phyloP scores from a whole-genome alignment of 2,113 vertebrate genomes.

The Rhea americana region DNA sequence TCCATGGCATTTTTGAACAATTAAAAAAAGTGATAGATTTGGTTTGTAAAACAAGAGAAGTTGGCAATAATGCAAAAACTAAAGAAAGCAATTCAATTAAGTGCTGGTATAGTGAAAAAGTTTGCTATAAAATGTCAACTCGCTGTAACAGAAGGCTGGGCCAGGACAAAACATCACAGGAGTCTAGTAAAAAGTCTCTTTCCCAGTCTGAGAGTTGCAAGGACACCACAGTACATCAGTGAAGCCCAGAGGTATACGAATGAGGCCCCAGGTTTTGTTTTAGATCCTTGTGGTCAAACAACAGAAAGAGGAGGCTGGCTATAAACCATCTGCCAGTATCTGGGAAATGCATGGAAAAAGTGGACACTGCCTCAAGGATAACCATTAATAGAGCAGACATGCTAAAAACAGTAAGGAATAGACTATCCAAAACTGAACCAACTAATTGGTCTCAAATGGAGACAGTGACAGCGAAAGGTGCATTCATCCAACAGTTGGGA shows the following conservation, averaged over 20 bases:
- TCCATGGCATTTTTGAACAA: conserved; percentile 56
- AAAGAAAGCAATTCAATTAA: conserved; percentile 39
- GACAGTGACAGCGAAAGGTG: conserved; percentile 7
- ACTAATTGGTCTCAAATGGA: conserved; percentile 62
- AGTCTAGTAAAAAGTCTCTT: conserved; percentile 41
- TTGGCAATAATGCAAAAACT: conserved; percentile 55
- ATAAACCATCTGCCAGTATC: conserved; percentile 3
- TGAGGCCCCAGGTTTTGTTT: neutral
- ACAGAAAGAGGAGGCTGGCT: neutral
- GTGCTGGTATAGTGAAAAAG: conserved; percentile 43
- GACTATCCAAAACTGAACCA: conserved; percentile 39
- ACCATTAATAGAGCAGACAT: conserved; percentile 43
- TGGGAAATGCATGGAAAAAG: conserved; percentile 29
- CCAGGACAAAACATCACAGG: conserved; percentile 43
- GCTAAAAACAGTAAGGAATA: conserved; percentile 36
- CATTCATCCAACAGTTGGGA: conserved; percentile 34
- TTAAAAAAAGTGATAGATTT: conserved; percentile 55
- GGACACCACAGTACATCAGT: neutral
- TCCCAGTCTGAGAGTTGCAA: conserved; percentile 1
- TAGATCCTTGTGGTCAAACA: neutral
- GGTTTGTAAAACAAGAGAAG: conserved; percentile 65
- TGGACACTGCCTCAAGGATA: conserved; percentile 26
- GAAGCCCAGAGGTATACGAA: neutral
- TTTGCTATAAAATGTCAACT: conserved; percentile 13
- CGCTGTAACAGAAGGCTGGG: conserved; percentile 33